A percentile compares a stretch with the other conserved stretches of the same genome.
Evolutionary conservation across 2,113 vertebrate species (phyloP).

Genomic region (Calypte anna): DNA sequence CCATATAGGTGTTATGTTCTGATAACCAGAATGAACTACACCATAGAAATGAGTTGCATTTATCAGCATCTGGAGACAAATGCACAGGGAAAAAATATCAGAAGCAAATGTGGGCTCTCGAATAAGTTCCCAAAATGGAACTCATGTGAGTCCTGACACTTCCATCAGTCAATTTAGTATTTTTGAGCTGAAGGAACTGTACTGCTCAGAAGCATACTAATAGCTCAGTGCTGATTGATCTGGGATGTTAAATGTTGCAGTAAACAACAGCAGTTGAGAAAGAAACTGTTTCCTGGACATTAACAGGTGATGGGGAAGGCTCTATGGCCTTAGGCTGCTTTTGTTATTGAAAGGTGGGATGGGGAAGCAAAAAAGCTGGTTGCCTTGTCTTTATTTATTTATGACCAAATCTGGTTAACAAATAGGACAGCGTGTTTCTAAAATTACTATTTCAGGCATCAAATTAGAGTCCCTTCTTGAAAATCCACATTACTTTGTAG

Average conservation of each 20-base stretch:
- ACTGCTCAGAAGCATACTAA: background rate
- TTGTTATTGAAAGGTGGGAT: conserved; percentile 18
- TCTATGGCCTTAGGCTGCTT: conserved; percentile 29
- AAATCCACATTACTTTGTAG: background rate
- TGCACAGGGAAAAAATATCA: background rate
- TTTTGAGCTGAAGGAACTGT: background rate
- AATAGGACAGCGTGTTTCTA: background rate
- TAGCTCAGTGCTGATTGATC: background rate
- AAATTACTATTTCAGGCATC: background rate
- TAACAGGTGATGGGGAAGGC: conserved; percentile 23
- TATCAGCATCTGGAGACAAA: background rate
- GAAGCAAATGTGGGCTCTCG: background rate
- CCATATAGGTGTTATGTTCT: background rate
- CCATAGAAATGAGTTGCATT: background rate
- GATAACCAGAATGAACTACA: background rate
- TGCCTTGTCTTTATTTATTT: background rate
- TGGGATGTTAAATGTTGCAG: conserved; percentile 6
- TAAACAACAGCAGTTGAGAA: conserved; percentile 28
- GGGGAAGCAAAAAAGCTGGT: background rate
- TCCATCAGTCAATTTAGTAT: background rate
- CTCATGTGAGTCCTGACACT: background rate
- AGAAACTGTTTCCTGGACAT: conserved; percentile 39
- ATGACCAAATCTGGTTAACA: background rate
- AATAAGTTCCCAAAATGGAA: background rate
- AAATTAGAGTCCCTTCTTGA: background rate